Base-by-base conservation (phyloP, 2,888 invertebrate species). In the Amblyjoppa fuscipennis region DNA sequence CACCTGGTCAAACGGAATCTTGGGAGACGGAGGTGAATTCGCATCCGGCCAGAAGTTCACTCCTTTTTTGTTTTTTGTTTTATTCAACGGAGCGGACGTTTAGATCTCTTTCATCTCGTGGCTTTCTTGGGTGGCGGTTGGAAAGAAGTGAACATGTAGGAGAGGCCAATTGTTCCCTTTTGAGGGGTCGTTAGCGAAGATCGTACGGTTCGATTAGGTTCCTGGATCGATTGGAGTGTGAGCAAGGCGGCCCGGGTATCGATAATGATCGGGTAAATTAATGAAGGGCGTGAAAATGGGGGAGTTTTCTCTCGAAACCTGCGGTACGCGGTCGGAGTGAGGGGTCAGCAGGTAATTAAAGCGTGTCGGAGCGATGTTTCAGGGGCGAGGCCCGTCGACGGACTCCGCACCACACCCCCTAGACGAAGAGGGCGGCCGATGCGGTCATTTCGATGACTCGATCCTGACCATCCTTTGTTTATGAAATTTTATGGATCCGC, bases 71-170 rank as follows among this genome's bases (percentile, higher is more conserved):
- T 45, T 45, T 45, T 61, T 34, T 71, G 25, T 75, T 53, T 71
- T 41, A 45, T 53, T 38, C 25, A 31, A 31, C 68, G 53, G 31
- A 64, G 53, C 69, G 75, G 56, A 68, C 90, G 88, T 86, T 92
- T 91, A 91, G 92, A 92, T 92, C 90, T 90, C 87, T 90, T 91
- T 93, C 92, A 92, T 92, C 87, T 86, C 89, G 89, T 90, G 84
- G 85, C 86, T 86, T 73, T 64, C 16, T 59, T 11, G 70, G 31
- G 53, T 51, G 38, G 31, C 61, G 49, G 51, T 31, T 51, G 59
- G 70, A 16, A 56, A 51, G 68, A 78, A 66, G 41, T 34, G 20
- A 71, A 69, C 69, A 61, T 56, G 56, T 11, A 25, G 70, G 25
- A 51, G 41, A 31, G 45, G 45, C 28, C 51, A 53, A 76, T 76